Evolutionary conservation across 2,797 vertebrate genomes (phyloP).

Genomic region (Gallinago stenura): DNA sequence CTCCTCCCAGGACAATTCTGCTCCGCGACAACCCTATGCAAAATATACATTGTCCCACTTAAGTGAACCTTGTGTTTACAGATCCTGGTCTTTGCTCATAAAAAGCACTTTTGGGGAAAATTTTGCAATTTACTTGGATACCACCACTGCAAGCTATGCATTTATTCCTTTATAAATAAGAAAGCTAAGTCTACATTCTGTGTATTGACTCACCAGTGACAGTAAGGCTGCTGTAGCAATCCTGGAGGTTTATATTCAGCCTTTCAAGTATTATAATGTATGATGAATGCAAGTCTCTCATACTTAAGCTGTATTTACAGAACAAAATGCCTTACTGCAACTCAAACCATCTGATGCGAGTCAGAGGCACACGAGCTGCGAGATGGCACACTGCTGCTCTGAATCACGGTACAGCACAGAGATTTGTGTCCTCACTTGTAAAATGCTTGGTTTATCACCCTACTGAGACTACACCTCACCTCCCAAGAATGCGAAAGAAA

Average conservation of each 20-base stretch:
- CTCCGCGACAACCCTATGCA: accelerated
- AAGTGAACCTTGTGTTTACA: background rate
- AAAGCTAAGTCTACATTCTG: background rate
- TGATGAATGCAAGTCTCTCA: accelerated
- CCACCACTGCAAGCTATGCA: background rate
- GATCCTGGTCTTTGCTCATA: background rate
- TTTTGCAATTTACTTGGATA: background rate
- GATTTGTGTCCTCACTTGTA: background rate
- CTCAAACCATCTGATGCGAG: background rate
- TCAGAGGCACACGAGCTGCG: background rate
- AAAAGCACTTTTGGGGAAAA: background rate
- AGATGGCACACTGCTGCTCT: background rate
- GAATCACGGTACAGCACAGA: background rate
- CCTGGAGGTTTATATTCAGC: background rate
- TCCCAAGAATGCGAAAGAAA: background rate
- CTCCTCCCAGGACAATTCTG: background rate
- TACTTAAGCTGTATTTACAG: background rate
- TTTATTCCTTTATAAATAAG: background rate
- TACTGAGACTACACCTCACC: background rate
- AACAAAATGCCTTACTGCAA: background rate
- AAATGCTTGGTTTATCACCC: background rate
- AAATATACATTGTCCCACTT: accelerated
- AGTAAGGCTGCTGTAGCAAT: background rate
- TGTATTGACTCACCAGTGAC: background rate
- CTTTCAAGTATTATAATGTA: accelerated